Evolutionary conservation across 2,797 vertebrate genomes (phyloP).

Genomic region (Takifugu rubripes): DNA sequence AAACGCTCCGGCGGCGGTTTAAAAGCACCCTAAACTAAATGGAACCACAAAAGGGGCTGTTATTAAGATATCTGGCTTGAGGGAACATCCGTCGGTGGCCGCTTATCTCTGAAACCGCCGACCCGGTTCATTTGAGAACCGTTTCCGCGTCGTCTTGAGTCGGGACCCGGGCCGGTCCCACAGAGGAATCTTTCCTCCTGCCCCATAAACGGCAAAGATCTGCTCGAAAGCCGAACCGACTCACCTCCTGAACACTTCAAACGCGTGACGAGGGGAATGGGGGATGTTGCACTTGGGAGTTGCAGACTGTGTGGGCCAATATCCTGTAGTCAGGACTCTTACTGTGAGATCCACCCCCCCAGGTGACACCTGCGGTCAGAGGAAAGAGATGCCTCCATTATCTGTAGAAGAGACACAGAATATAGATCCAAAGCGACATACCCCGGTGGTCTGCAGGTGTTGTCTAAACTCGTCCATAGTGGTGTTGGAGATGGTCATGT

Average conservation of each 20-base stretch:
- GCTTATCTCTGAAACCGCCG: no score
- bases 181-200: no score
- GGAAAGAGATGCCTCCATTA: neutral
- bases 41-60: no score
- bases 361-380: conserved; percentile 82
- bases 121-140: no score
- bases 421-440: conserved; percentile 59
- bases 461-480: conserved; percentile 99
- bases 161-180: no score
- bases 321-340: conserved; percentile 95
- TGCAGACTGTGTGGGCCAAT: conserved; percentile 98
- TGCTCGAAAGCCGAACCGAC: conserved; percentile 1
- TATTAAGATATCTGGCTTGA: no score
- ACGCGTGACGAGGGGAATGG: conserved; percentile 93
- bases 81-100: no score
- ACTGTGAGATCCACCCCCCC: conserved; percentile 97
- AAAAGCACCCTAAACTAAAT: no score
- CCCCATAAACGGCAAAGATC: no score
- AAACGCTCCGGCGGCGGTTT: no score
- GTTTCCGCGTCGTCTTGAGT: no score
- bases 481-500: conserved; percentile 99
- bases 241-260: conserved; percentile 98
- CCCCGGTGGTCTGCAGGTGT: conserved; percentile 94
- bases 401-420: no score
- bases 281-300: conserved; percentile 99